Conservation (phyloP, 2,888 invertebrate species). For the Dione vanillae region DNA sequence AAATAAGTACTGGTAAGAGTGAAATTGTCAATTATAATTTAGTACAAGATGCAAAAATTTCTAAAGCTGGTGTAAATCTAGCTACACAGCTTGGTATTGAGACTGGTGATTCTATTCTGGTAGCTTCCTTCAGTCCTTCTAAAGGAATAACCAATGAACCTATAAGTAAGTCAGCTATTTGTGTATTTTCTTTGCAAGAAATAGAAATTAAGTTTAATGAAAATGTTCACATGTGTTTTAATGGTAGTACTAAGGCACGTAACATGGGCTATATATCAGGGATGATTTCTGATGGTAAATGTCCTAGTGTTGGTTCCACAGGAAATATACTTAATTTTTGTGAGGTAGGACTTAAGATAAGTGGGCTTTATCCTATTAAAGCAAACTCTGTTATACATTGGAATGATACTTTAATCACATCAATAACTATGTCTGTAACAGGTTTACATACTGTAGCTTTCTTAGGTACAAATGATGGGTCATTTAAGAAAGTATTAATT, state of each 20-base stretch:
- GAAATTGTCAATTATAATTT: constrained; percentile 91
- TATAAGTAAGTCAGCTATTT: constrained; percentile 93
- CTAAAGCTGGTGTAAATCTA: constrained; percentile 92
- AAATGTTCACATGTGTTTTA: constrained; percentile 98
- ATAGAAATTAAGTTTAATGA: constrained; percentile 97
- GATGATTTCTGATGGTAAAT: constrained; percentile 95
- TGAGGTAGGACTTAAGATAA: constrained; percentile 95
- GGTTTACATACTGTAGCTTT: constrained; percentile 97
- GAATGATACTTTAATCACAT: constrained; percentile 91
- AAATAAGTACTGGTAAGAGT: constrained; percentile 79
- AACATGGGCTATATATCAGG: constrained; percentile 96
- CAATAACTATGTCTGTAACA: constrained; percentile 93
- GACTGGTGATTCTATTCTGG: constrained; percentile 91
- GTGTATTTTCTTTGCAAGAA: constrained; percentile 95
- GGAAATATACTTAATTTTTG: constrained; percentile 97
- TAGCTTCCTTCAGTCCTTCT: constrained; percentile 95
- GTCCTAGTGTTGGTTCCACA: constrained; percentile 93
- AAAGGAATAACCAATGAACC: constrained; percentile 94
- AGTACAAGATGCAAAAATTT: constrained; percentile 96
- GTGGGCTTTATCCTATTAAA: constrained; percentile 93
- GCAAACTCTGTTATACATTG: constrained; percentile 90
- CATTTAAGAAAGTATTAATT: constrained; percentile 91
- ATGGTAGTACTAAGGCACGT: constrained; percentile 95
- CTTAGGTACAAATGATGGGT: constrained; percentile 94
- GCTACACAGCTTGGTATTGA: constrained; percentile 92